phyloP scores from a whole-genome alignment of 2,888 invertebrate genomes.

The Oscheius sp. region DNA sequence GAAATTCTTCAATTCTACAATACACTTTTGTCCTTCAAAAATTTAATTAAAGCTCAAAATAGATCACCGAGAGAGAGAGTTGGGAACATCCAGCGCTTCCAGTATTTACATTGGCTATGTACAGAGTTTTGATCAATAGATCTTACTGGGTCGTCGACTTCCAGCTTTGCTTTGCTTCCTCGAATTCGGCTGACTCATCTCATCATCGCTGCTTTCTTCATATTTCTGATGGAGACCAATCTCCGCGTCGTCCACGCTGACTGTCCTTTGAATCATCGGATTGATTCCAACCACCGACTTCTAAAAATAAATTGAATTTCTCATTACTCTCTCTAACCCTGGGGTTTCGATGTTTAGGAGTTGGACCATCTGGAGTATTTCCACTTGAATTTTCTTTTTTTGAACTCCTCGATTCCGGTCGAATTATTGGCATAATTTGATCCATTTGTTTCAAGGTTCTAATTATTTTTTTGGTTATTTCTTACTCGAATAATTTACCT shows the following conservation, averaged over 20 bases:
- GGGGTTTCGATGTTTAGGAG: constrained; percentile 24
- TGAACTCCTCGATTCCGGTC: not conserved
- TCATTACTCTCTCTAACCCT: constrained; percentile 1
- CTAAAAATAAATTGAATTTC: constrained; percentile 10
- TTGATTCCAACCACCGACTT: constrained; percentile 19
- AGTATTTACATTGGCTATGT: no score
- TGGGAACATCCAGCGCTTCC: no score
- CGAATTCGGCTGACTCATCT: constrained; percentile 5
- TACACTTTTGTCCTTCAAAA: not conserved
- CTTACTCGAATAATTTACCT: not conserved
- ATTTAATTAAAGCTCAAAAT: not conserved
- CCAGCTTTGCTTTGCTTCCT: constrained; percentile 2
- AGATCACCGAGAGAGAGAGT: no score
- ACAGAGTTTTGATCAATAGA: not conserved
- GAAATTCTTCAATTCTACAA: no score
- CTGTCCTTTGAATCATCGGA: constrained; percentile 15
- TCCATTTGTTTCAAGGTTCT: constrained; percentile 40
- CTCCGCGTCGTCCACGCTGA: constrained; percentile 21
- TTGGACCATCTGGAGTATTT: constrained; percentile 19
- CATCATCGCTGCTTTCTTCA: constrained; percentile 19
- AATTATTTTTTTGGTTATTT: not conserved
- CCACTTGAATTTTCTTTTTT: not conserved
- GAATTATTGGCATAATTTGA: constrained; percentile 5
- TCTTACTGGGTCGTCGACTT: constrained; percentile 1
- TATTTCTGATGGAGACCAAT: not conserved